These are phyloP conservation scores for Palloptera scutellata DNA, from an alignment of 2,888 invertebrate genomes.

Conservation along the genomic window DNA sequence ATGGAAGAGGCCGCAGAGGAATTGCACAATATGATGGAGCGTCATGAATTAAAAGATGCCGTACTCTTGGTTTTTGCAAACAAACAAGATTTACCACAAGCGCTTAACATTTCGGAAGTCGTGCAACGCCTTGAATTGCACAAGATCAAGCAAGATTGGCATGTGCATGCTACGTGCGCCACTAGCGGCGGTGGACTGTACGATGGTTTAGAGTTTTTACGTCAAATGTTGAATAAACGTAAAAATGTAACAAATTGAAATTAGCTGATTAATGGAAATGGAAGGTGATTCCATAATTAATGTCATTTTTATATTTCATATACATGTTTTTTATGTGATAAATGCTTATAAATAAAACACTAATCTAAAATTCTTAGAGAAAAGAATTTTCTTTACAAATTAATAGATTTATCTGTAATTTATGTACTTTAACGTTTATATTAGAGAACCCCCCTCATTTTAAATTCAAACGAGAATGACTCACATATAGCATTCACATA, in stretches of 20 bases:
- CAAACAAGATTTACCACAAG: conserved; percentile 54
- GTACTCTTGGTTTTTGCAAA: conserved; percentile 52
- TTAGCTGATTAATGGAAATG: neutral
- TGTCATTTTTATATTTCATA: no score
- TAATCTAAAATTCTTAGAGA: no score
- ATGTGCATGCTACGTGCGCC: conserved; percentile 44
- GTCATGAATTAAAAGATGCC: conserved; percentile 45
- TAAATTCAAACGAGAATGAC: neutral
- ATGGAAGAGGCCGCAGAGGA: conserved; percentile 47
- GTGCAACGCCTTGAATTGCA: conserved; percentile 41
- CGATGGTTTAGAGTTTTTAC: conserved; percentile 43
- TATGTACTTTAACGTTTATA: no score
- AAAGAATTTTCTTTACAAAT: no score
- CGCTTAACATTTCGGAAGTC: conserved; percentile 42
- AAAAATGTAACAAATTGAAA: conserved; percentile 27
- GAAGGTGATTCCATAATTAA: no score
- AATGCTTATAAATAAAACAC: no score
- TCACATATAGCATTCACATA: conserved; percentile 2
- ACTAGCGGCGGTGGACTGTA: conserved; percentile 41
- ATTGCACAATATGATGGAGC: conserved; percentile 46
- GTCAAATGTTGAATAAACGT: conserved; percentile 41
- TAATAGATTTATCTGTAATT: no score
- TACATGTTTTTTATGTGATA: no score
- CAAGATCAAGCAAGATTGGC: conserved; percentile 42
- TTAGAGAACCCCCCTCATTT: neutral